Percentiles rank a stretch among this genome's conserved stretches.
Evolutionary conservation across 2,113 vertebrate genomes (phyloP).

Genomic region (Eupsittula cactorum): DNA sequence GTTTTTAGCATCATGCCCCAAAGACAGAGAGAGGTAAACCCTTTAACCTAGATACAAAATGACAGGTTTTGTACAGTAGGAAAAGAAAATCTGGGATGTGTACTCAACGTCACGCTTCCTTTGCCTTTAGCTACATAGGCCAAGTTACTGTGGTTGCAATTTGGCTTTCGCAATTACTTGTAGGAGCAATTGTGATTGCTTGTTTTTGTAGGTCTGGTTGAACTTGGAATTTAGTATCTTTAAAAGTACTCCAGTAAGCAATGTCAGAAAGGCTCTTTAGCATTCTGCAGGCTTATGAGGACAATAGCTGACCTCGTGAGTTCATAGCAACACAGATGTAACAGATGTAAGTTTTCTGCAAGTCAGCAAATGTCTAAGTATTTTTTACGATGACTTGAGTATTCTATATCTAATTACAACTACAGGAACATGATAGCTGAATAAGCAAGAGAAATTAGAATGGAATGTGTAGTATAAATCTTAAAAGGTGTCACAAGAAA

Average conservation of each 20-base stretch:
- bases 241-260: neutral
- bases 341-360: neutral
- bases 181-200: neutral
- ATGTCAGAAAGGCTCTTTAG: neutral
- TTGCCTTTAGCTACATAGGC: neutral
- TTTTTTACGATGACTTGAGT: neutral
- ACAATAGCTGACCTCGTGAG: neutral
- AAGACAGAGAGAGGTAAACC: neutral
- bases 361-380: neutral
- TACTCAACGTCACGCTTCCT: neutral
- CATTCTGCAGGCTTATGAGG: neutral
- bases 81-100: neutral
- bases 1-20: neutral
- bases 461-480: neutral
- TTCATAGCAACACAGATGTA: neutral
- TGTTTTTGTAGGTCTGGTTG: neutral
- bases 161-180: neutral
- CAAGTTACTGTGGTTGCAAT: neutral
- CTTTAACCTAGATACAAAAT: neutral
- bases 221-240: neutral
- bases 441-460: neutral
- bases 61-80: neutral
- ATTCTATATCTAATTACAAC: neutral
- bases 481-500: neutral
- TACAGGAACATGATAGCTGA: neutral